phyloP scores from a whole-genome alignment of 2,888 invertebrate species.

The Xylocampa areola region DNA sequence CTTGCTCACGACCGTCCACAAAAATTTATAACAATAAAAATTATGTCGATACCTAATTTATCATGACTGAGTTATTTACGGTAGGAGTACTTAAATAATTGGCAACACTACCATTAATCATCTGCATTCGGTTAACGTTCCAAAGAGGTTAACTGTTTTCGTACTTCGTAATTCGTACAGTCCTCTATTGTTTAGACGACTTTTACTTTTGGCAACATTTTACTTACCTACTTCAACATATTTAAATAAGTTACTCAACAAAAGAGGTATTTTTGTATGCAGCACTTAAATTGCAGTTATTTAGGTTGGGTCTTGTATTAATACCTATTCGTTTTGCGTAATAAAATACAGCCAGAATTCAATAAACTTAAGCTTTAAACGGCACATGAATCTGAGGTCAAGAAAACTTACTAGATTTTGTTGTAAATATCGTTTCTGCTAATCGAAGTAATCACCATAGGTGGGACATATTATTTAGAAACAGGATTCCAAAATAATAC shows the following conservation, averaged over 20 bases:
- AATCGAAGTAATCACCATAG: too few species aligned
- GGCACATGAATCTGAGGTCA: not conserved
- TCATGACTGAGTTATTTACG: slow-evolving; percentile 18
- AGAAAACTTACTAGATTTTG: too few species aligned
- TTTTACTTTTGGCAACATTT: slow-evolving; percentile 49
- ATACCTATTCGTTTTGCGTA: not conserved
- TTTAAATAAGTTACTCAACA: slow-evolving; percentile 23
- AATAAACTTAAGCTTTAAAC: not conserved
- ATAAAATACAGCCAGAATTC: not conserved
- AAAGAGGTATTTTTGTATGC: not conserved
- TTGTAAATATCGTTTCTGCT: too few species aligned
- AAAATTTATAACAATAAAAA: too few species aligned
- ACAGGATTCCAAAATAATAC: too few species aligned
- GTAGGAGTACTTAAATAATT: slow-evolving; percentile 27
- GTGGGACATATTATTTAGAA: too few species aligned
- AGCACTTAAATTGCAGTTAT: slow-evolving; percentile 1
- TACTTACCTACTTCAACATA: slow-evolving; percentile 20
- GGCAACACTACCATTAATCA: slow-evolving; percentile 8
- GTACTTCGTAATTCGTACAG: too few species aligned
- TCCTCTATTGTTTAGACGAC: slow-evolving; percentile 25
- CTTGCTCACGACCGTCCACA: too few species aligned
- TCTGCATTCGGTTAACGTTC: slow-evolving; percentile 11
- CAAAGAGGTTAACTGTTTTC: slow-evolving; percentile 46
- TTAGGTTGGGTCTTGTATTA: slow-evolving; percentile 1
- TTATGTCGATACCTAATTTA: slow-evolving; percentile 8